Evolutionary conservation across 2,888 invertebrate species (phyloP).

Genomic region (Beris chalybata): DNA sequence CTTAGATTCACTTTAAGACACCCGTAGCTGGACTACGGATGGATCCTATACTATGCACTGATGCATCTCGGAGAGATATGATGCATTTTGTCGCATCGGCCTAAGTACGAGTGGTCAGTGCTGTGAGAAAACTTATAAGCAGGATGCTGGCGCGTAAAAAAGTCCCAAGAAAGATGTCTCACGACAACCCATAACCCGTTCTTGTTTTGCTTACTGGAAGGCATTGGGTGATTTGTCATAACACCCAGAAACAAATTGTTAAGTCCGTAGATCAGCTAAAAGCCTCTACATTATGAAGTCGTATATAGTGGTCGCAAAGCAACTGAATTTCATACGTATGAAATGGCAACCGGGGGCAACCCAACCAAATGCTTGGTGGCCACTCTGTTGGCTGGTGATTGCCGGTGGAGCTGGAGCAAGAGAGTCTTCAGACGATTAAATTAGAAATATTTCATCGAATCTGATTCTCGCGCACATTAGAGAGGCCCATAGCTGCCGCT

Average conservation of each 20-base stretch:
- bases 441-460: conserved; percentile 10
- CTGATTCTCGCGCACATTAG: conserved; percentile 3
- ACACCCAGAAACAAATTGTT: too few relatives aligned
- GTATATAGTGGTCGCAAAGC: too few relatives aligned
- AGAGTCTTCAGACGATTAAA: conserved; percentile 11
- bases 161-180: too few relatives aligned
- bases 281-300: too few relatives aligned
- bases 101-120: neutral
- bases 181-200: too few relatives aligned
- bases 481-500: conserved; percentile 15
- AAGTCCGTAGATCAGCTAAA: too few relatives aligned
- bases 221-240: too few relatives aligned
- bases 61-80: conserved; percentile 8
- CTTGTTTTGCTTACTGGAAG: too few relatives aligned
- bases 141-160: conserved; percentile 14
- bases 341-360: too few relatives aligned
- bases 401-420: neutral
- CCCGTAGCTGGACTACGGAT: conserved; percentile 2
- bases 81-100: conserved; percentile 18
- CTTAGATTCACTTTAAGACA: conserved; percentile 29
- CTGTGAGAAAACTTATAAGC: conserved; percentile 24
- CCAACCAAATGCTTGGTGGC: too few relatives aligned
- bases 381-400: too few relatives aligned
- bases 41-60: conserved; percentile 8
- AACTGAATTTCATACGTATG: too few relatives aligned